phyloP scores from a whole-genome alignment of 2,113 vertebrate species.

The Gila orcuttii region DNA sequence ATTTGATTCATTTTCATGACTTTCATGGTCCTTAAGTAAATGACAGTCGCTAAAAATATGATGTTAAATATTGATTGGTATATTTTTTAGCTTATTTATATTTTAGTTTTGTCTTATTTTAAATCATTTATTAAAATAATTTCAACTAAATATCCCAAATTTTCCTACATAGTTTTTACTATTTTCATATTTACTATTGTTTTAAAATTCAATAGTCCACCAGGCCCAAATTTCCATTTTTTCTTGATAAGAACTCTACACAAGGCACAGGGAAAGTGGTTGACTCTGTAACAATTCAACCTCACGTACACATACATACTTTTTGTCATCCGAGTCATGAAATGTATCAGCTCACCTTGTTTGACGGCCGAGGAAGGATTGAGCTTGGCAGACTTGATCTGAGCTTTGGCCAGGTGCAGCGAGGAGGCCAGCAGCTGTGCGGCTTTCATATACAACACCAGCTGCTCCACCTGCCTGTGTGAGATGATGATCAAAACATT shows the following conservation, averaged over 20 bases:
- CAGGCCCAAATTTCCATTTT: not conserved
- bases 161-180: not conserved
- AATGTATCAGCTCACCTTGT: slow-evolving; percentile 80
- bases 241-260: not conserved
- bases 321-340: not conserved
- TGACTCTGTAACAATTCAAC: not conserved
- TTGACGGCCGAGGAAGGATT: slow-evolving; percentile 94
- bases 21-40: not conserved
- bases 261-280: not conserved
- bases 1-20: not conserved
- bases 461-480: slow-evolving; percentile 91
- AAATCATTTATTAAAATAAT: not conserved
- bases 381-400: slow-evolving; percentile 93
- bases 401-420: slow-evolving; percentile 93
- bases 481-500: slow-evolving; percentile 44
- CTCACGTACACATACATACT: not conserved
- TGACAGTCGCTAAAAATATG: not conserved
- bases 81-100: not conserved
- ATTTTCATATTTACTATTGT: not conserved
- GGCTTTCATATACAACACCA: slow-evolving; percentile 96
- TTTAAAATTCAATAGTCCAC: not conserved
- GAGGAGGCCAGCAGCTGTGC: slow-evolving; percentile 93
- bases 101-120: not conserved
- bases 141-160: not conserved
- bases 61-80: not conserved